phyloP scores from a whole-genome alignment of 2,113 vertebrate genomes.

The zebrafish (Danio rerio) region DNA sequence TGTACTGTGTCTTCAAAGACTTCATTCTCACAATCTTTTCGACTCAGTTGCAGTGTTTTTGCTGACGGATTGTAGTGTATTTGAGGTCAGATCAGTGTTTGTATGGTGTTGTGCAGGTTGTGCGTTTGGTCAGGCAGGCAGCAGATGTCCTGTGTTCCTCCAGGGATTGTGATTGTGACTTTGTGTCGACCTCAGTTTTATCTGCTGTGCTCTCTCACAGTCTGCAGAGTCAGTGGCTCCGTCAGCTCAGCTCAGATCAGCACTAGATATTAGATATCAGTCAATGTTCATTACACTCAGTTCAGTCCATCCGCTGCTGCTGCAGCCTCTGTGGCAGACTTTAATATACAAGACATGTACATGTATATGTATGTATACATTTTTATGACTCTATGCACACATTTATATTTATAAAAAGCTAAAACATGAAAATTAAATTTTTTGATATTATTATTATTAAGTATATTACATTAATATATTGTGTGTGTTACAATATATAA shows the following conservation, averaged over 20 bases:
- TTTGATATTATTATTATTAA: no score
- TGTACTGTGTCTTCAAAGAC: no score
- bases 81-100: neutral
- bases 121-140: neutral
- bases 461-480: no score
- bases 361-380: no score
- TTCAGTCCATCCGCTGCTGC: neutral
- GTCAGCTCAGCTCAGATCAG: neutral
- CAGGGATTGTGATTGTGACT: slow-evolving; percentile 3
- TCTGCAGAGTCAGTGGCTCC: neutral
- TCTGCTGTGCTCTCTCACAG: neutral
- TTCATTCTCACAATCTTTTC: no score
- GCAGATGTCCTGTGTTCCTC: neutral
- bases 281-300: slow-evolving; percentile 58
- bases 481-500: no score
- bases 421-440: no score
- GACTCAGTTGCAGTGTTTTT: no score
- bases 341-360: no score
- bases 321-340: neutral
- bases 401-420: neutral
- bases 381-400: neutral
- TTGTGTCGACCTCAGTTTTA: slow-evolving; percentile 8
- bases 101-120: neutral
- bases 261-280: slow-evolving; percentile 56
- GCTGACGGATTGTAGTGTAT: neutral